Evolutionary conservation across 2,888 invertebrate genomes (phyloP), one percentile per base, ranked within the genome.

Genomic region (Calliphora vomitoria): DNA sequence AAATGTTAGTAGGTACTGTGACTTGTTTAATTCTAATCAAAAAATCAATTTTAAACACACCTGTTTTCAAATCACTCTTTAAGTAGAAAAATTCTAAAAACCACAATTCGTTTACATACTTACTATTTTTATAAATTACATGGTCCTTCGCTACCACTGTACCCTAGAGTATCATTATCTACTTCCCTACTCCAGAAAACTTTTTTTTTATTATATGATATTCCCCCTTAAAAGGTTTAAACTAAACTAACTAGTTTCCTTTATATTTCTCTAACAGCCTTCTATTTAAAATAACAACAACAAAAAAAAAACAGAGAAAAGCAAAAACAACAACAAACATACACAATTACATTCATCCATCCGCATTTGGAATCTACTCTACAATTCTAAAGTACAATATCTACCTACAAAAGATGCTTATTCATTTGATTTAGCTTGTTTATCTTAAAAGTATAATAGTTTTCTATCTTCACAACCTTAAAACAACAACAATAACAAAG

Each of bases 381-480:
- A 4, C 6, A 8, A 18, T 35, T 53, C 13, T 25, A 11, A 47
- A 8, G 3, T 35, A 53, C 31, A 53, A 53, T 11, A 53, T 10
- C 69, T 25, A 18, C 18, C 58, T 31, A 31, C 20, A 31, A 66
- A 13, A 72, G 50, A 50, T 68, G 68, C 50, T 68, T 38, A 82
- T 68, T 82, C 74, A 74, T 74, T 58, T 75, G n/a, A 58, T 82
- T 74, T 60, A 47, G 58, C 64, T 68, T 44, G 35, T 75, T 58
- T 69, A 75, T 50, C 68, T 75, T 53, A 35, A 69, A 60, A 31
- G 20, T 44, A 72, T 44, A 55, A 81, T 64, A 72, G 62, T 35
- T 11, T 71, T 55, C 50, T 58, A 60, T 82, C 53, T 58, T 8
- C 5, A 25, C 47, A 72, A 15, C n/a, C 35, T 15, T 10, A 38